These are phyloP conservation scores for Achroia grisella DNA, from an alignment of 1,140 invertebrate genomes.

Conservation along the genomic window DNA sequence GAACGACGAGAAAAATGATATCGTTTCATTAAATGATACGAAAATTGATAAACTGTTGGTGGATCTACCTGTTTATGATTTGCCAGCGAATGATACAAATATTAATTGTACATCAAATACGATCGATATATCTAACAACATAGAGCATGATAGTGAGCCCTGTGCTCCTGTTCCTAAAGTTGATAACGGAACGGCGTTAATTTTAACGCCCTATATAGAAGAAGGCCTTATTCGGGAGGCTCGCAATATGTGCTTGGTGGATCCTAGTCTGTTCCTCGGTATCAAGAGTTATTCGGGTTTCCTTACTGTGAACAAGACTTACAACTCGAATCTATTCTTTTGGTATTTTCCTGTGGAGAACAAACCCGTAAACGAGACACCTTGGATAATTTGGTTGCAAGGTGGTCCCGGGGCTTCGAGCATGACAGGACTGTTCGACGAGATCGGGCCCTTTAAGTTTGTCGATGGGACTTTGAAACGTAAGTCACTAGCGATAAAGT, in stretches of 20 bases:
- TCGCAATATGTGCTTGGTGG: conserved; percentile 18
- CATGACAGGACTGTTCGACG: conserved; percentile 83
- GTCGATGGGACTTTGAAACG: conserved; percentile 59
- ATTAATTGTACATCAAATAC: not conserved
- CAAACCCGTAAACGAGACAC: conserved; percentile 50
- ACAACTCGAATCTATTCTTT: conserved; percentile 80
- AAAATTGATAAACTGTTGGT: not conserved
- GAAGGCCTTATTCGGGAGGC: conserved; percentile 39
- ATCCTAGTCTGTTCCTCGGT: conserved; percentile 6
- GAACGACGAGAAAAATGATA: no score
- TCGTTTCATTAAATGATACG: not conserved
- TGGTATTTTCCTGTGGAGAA: conserved; percentile 79
- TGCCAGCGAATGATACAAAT: no score
- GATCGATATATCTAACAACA: not conserved
- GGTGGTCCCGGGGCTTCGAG: conserved; percentile 85
- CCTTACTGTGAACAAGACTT: conserved; percentile 78
- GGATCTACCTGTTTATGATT: no score
- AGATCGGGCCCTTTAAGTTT: conserved; percentile 81
- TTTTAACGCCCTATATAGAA: conserved; percentile 55
- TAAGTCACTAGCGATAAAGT: conserved; percentile 35
- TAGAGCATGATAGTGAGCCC: conserved; percentile 1
- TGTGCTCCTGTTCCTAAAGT: conserved; percentile 3
- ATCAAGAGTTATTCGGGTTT: conserved; percentile 74
- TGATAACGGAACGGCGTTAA: not conserved
- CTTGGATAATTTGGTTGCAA: conserved; percentile 83